phyloP scores from a whole-genome alignment of 2,888 invertebrate genomes.

The Tetranychus piercei region DNA sequence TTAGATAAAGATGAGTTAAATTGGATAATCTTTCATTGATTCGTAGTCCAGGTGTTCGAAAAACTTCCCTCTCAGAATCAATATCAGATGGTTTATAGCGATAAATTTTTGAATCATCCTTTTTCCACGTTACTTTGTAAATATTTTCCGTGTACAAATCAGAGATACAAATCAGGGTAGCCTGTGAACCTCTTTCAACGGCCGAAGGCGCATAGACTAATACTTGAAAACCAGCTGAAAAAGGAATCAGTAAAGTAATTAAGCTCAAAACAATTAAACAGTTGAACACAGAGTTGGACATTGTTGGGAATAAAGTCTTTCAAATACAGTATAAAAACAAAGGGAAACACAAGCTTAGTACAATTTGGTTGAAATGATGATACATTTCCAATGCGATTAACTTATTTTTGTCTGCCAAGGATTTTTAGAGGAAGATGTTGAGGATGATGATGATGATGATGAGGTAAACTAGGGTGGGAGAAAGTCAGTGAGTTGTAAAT shows the following conservation, averaged over 20 bases:
- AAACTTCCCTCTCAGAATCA: not conserved
- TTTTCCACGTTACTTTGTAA: not conserved
- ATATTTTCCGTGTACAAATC: not conserved
- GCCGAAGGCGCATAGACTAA: not conserved
- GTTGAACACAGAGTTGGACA: not conserved
- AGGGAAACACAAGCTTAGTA: not conserved
- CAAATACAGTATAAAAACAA: not conserved
- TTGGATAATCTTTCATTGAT: not conserved
- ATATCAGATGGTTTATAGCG: not conserved
- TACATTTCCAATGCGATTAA: not conserved
- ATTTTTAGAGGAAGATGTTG: not conserved
- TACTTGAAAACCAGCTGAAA: not conserved
- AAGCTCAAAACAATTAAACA: not conserved
- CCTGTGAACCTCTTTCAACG: not conserved
- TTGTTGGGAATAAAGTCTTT: not conserved
- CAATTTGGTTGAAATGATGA: not conserved
- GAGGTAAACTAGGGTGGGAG: not conserved
- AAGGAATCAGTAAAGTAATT: not conserved
- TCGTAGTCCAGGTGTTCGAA: not conserved
- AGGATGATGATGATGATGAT: not conserved
- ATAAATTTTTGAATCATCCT: not conserved
- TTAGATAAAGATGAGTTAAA: constrained; percentile 5
- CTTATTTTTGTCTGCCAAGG: not conserved
- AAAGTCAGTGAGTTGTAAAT: not conserved
- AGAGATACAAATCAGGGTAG: not conserved